Evolutionary conservation across 2,797 vertebrate species (phyloP), one percentile per base, ranked within the genome.

Genomic region (Paguma larvata): DNA sequence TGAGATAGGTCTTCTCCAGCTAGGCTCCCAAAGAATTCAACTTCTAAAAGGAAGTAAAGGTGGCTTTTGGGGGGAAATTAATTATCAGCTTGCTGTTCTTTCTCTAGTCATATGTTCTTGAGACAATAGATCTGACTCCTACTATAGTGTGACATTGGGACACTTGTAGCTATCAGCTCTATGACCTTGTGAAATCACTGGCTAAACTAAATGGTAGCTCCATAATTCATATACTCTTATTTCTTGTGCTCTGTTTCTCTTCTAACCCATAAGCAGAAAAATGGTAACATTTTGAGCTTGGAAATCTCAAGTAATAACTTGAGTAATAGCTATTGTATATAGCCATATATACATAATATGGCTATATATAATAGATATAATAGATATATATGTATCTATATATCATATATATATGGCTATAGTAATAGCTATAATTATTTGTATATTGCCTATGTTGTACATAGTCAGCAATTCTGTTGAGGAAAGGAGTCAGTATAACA

Each of bases 391-490:
- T 23, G 23, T 56, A 56, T 19, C 19, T 56, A 56, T 0, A 51
- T 51, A 51, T 13, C 48, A 51, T 51, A 51, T 51, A 51, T 14
- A 51, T 51, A 51, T 51, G 48, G 48, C 48, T 51, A 51, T 51
- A 75, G 14, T 88, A 46, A 73, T 79, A 78, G 30, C n/a, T 25
- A 78, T 23, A 27, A 68, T 77, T 92, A 73, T 91, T 73, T 96
- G 16, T 16, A 27, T 41, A 65, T 56, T 82, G 13, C 10, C 16
- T 94, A 25, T n/a, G 23, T 90, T 53, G 2, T 14, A 62, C 4
- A 72, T 18, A 88, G 27, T 53, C 56, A 85, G 46, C 14, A 75
- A 23, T 92, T 12, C 25, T 78, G n/a, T 77, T 78, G 68, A 32
- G 11, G 53, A 91, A 95, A 8, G 5, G 21, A 25, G 3, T 67